phyloP scores from a whole-genome alignment of 2,888 invertebrate species.

The Tachina lurida region DNA sequence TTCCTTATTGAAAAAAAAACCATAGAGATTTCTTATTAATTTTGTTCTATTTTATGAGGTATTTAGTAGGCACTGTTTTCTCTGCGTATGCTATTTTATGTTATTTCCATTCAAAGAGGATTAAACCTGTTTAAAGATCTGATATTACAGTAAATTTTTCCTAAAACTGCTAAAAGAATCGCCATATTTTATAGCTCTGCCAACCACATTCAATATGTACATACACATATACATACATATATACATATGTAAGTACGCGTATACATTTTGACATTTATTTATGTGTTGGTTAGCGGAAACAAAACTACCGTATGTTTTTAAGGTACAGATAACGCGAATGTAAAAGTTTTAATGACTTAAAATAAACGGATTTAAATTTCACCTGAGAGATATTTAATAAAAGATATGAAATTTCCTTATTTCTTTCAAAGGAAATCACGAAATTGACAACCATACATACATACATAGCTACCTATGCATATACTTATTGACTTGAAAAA shows the following conservation, averaged over 20 bases:
- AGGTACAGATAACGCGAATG: neutral
- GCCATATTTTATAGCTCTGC: conserved; percentile 47
- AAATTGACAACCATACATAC: conserved; percentile 16
- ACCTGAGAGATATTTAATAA: conserved; percentile 41
- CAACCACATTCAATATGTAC: conserved; percentile 13
- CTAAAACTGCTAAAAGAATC: conserved; percentile 8
- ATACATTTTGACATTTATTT: neutral
- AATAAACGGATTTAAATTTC: conserved; percentile 47
- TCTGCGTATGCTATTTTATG: no score
- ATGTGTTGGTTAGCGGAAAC: conserved; percentile 57
- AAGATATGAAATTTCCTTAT: conserved; percentile 50
- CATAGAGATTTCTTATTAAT: no score
- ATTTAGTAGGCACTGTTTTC: no score
- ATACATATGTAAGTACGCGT: neutral
- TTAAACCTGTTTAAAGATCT: conserved; percentile 6
- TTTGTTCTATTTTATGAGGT: no score
- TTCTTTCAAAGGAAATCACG: conserved; percentile 60
- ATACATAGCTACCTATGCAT: neutral
- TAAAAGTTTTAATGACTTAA: conserved; percentile 18
- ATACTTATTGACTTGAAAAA: neutral
- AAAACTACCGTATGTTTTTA: conserved; percentile 10
- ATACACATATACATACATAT: conserved; percentile 18
- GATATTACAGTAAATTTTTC: conserved; percentile 32
- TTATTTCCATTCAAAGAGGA: neutral
- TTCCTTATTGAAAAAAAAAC: no score